phyloP scores from a whole-genome alignment of 2,888 invertebrate genomes.

The Parelbella ahira region DNA sequence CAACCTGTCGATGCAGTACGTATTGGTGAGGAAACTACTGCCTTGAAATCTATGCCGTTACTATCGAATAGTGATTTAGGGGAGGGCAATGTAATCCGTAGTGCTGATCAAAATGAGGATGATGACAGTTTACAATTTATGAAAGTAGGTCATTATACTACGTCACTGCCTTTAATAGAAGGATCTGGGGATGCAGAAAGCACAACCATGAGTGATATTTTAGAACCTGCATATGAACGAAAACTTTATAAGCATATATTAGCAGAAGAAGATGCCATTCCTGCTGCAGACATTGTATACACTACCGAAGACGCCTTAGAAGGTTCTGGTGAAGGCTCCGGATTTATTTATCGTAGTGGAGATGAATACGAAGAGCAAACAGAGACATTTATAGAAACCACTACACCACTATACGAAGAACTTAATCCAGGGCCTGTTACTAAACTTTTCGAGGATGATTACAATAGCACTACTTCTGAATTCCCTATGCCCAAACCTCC shows the following conservation, averaged over 20 bases:
- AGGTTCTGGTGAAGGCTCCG: constrained; percentile 69
- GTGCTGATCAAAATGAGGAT: constrained; percentile 48
- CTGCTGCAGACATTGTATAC: constrained; percentile 39
- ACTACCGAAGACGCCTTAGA: constrained; percentile 56
- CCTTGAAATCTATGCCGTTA: constrained; percentile 61
- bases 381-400: constrained; percentile 39
- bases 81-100: constrained; percentile 62
- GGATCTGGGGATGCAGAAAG: constrained; percentile 62
- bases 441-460: constrained; percentile 43
- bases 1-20: constrained; percentile 70
- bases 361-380: constrained; percentile 34
- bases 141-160: constrained; percentile 49
- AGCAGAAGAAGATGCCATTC: constrained; percentile 46
- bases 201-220: constrained; percentile 63
- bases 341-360: constrained; percentile 34
- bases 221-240: constrained; percentile 40
- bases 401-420: constrained; percentile 46
- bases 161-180: constrained; percentile 41
- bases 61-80: constrained; percentile 60
- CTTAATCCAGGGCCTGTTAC: constrained; percentile 49
- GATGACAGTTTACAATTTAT: constrained; percentile 65
- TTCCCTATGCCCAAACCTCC: constrained; percentile 54
- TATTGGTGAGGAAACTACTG: constrained; percentile 58
- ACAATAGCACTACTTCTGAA: constrained; percentile 48
- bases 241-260: constrained; percentile 39